Evolutionary conservation across 2,797 vertebrate species (phyloP).

Genomic region (Aldrovandia affinis): DNA sequence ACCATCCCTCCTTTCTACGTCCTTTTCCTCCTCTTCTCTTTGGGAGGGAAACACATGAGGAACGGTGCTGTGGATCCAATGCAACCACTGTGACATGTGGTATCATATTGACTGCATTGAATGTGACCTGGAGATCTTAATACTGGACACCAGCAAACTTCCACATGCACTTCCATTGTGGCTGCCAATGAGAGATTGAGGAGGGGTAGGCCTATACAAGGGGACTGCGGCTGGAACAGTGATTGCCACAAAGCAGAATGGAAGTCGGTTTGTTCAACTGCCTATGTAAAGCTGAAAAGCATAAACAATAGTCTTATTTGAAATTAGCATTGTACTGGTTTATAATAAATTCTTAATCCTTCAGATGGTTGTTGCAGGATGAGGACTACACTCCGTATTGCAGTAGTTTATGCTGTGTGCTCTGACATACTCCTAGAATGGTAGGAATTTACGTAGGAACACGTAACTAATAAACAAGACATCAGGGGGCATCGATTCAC

Average conservation of each 20-base stretch:
- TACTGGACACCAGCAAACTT: conserved; percentile 75
- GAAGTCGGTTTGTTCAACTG: no score
- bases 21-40: conserved; percentile 67
- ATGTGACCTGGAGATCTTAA: conserved; percentile 72
- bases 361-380: conserved; percentile 7
- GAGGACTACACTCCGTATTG: background rate
- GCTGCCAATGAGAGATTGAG: conserved; percentile 66
- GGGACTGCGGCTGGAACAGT: background rate
- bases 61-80: conserved; percentile 87
- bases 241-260: background rate
- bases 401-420: conserved; percentile 19
- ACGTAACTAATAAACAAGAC: conserved; percentile 2
- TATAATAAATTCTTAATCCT: conserved; percentile 10
- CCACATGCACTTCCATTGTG: conserved; percentile 84
- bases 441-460: background rate
- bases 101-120: conserved; percentile 82
- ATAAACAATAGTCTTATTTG: background rate
- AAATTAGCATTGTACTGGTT: background rate
- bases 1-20: conserved; percentile 68
- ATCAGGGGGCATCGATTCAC: background rate
- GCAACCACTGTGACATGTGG: conserved; percentile 84
- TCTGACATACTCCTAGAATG: no score
- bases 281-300: no score
- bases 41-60: conserved; percentile 35
- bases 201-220: background rate